Percentiles rank a stretch among this genome's conserved stretches.
Evolutionary conservation across 2,797 vertebrate genomes (phyloP).

Genomic region (Gastrophryne carolinensis): DNA sequence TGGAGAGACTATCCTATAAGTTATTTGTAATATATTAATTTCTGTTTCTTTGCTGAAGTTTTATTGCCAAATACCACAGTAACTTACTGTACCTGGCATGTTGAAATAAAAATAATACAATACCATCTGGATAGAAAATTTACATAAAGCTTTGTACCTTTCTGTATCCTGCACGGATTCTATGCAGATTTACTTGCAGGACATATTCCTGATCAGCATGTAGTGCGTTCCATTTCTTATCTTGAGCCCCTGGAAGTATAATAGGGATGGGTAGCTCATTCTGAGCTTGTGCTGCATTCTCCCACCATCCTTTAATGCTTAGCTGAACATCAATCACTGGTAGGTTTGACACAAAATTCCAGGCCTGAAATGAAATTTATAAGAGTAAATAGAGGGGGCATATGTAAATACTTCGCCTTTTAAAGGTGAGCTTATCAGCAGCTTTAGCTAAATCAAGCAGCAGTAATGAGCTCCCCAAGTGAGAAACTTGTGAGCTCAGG

Average conservation of each 20-base stretch:
- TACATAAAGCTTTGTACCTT: constrained; percentile 80
- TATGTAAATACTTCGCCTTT: too few species aligned
- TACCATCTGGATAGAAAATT: too few species aligned
- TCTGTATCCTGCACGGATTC: constrained; percentile 75
- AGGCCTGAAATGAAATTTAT: constrained; percentile 71
- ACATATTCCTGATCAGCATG: constrained; percentile 95
- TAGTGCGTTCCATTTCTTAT: constrained; percentile 81
- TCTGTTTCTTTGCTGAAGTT: too few species aligned
- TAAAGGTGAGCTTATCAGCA: too few species aligned
- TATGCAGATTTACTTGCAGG: constrained; percentile 84
- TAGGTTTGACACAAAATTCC: constrained; percentile 86
- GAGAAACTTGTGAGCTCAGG: too few species aligned
- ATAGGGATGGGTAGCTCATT: constrained; percentile 72
- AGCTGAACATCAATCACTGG: constrained; percentile 83
- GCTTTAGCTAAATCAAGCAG: too few species aligned
- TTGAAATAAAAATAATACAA: too few species aligned
- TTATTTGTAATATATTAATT: too few species aligned
- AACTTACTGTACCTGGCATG: too few species aligned
- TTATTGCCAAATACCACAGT: too few species aligned
- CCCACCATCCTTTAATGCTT: constrained; percentile 89
- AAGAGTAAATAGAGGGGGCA: constrained; percentile 9
- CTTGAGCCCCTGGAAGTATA: constrained; percentile 65
- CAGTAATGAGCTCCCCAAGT: too few species aligned
- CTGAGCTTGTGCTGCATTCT: constrained; percentile 69
- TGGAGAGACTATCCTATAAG: too few species aligned